Conservation (phyloP, 2,797 vertebrate species). For the Etheostoma nigrum region DNA sequence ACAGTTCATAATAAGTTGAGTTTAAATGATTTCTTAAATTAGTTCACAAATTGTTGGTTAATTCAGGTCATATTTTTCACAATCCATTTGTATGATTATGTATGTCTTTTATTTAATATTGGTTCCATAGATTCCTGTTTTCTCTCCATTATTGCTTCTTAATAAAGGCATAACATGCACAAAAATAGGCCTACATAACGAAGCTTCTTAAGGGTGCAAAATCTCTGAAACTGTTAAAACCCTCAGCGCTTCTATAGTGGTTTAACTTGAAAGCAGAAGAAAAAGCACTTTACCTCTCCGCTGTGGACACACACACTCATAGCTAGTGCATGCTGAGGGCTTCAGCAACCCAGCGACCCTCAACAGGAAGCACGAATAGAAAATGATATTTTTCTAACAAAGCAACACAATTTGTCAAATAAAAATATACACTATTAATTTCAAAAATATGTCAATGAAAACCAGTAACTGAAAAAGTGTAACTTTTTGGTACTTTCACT, state of each 20-base stretch:
- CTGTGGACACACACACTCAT: slow-evolving; percentile 27
- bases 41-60: background rate
- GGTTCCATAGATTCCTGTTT: slow-evolving; percentile 1
- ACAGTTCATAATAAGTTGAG: no score
- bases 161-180: background rate
- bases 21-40: background rate
- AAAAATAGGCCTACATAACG: background rate
- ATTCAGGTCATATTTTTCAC: background rate
- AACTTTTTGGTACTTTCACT: slow-evolving; percentile 50
- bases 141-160: background rate
- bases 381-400: slow-evolving; percentile 21
- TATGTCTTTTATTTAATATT: background rate
- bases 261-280: slow-evolving; percentile 50
- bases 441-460: slow-evolving; percentile 33
- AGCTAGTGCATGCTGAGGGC: slow-evolving; percentile 29
- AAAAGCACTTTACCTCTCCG: slow-evolving; percentile 44
- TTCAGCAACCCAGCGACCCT: slow-evolving; percentile 7
- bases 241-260: slow-evolving; percentile 10
- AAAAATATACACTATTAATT: slow-evolving; percentile 32
- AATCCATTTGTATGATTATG: background rate
- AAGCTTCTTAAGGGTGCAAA: background rate
- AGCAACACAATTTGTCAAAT: slow-evolving; percentile 33
- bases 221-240: slow-evolving; percentile 9
- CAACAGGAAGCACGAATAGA: slow-evolving; percentile 6
- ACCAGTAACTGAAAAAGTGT: slow-evolving; percentile 25